Evolutionary conservation across 2,797 vertebrate species (phyloP).

Genomic region (Gastrophryne carolinensis): DNA sequence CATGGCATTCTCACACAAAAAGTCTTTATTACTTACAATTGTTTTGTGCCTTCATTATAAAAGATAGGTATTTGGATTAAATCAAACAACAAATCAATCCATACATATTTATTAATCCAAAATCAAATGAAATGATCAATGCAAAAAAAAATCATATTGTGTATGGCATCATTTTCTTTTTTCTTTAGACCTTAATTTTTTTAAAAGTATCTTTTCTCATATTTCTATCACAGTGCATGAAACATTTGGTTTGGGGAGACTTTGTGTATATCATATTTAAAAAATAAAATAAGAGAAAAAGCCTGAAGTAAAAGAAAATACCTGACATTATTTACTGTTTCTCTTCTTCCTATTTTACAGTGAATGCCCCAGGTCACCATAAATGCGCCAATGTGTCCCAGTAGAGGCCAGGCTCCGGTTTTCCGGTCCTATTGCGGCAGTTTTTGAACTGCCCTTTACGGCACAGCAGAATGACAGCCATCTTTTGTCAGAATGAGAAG

Average conservation of each 20-base stretch:
- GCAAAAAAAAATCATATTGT: too few species aligned
- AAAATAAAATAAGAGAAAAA: background rate
- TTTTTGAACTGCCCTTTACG: constrained; percentile 8
- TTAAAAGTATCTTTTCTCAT: background rate
- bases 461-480: background rate
- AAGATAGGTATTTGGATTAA: too few species aligned
- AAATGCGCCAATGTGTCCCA: constrained; percentile 30
- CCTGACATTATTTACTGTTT: constrained; percentile 20
- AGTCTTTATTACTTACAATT: too few species aligned
- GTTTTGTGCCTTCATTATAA: too few species aligned
- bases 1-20: too few species aligned
- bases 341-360: constrained; percentile 18
- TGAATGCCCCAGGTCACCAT: constrained; percentile 25
- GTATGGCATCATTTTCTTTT: too few species aligned
- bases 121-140: too few species aligned
- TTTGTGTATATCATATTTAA: background rate
- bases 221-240: background rate
- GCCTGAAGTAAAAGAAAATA: background rate
- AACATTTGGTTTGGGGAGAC: too few species aligned
- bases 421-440: background rate
- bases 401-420: constrained; percentile 11
- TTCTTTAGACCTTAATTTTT: too few species aligned
- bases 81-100: too few species aligned
- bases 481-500: constrained; percentile 8
- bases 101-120: too few species aligned